Percentiles rank a stretch among this genome's conserved stretches.
phyloP scores from a whole-genome alignment of 2,888 invertebrate genomes.

The Antheraea yamamai region DNA sequence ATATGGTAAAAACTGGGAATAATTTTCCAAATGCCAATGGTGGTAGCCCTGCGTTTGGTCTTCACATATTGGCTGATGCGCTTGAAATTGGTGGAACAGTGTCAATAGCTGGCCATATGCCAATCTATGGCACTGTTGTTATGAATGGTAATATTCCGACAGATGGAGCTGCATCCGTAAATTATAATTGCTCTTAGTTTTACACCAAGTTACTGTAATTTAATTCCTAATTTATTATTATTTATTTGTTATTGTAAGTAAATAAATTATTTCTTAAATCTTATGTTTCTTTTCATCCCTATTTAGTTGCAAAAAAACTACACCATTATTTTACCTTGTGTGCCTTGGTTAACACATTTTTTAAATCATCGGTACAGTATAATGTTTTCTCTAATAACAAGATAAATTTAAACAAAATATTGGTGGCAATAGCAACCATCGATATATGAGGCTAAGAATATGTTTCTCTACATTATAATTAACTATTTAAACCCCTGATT shows the following conservation, averaged over 20 bases:
- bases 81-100: slow-evolving; percentile 59
- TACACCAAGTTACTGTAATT: neutral
- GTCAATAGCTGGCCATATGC: slow-evolving; percentile 55
- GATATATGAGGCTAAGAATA: no score
- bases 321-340: neutral
- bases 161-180: slow-evolving; percentile 51
- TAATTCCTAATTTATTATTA: slow-evolving; percentile 17
- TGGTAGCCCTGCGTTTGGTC: slow-evolving; percentile 39
- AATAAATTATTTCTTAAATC: slow-evolving; percentile 9
- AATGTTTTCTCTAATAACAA: no score
- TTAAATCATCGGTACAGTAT: no score
- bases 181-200: slow-evolving; percentile 39
- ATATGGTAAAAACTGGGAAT: slow-evolving; percentile 6
- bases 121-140: slow-evolving; percentile 54
- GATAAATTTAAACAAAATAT: no score
- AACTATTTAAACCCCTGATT: no score
- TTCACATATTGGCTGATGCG: slow-evolving; percentile 54
- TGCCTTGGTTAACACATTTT: no score
- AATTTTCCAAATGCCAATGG: slow-evolving; percentile 12
- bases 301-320: neutral
- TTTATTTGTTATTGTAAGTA: slow-evolving; percentile 13
- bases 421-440: no score
- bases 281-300: neutral
- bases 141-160: slow-evolving; percentile 56
- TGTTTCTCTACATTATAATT: no score